Conservation (phyloP, 2,113 vertebrate genomes). For the Marcusenius ussheri region DNA sequence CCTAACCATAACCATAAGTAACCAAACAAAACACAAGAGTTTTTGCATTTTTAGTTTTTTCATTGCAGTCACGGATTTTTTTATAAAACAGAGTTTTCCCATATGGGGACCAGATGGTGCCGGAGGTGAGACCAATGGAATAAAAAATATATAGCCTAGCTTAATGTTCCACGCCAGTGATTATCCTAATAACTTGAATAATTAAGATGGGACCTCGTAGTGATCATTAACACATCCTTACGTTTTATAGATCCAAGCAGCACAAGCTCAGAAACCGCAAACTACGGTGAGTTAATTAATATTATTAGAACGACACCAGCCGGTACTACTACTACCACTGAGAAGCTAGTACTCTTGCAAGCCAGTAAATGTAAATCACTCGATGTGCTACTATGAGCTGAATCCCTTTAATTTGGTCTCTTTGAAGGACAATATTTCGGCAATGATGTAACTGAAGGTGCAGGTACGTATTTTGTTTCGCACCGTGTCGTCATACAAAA, state of each 20-base stretch:
- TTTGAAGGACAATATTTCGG: constrained; percentile 37
- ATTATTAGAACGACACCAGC: background rate
- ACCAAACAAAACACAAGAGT: no score
- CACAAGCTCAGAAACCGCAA: constrained; percentile 49
- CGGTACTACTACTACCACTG: background rate
- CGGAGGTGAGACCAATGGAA: constrained; percentile 36
- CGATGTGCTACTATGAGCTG: background rate
- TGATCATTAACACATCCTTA: background rate
- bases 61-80: no score
- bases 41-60: no score
- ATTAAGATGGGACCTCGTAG: background rate
- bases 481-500: background rate
- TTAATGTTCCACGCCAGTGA: background rate
- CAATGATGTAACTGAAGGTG: constrained; percentile 38
- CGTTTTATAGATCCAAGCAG: constrained; percentile 43
- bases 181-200: background rate
- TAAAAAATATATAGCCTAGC: background rate
- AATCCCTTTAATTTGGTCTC: constrained; percentile 1
- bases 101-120: constrained; percentile 15
- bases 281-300: constrained; percentile 38
- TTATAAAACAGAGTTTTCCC: no score
- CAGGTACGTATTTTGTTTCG: constrained; percentile 34
- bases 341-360: background rate
- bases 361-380: background rate
- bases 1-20: no score